Conservation (phyloP, 2,797 vertebrate genomes). For the Sorex maritimensis region DNA sequence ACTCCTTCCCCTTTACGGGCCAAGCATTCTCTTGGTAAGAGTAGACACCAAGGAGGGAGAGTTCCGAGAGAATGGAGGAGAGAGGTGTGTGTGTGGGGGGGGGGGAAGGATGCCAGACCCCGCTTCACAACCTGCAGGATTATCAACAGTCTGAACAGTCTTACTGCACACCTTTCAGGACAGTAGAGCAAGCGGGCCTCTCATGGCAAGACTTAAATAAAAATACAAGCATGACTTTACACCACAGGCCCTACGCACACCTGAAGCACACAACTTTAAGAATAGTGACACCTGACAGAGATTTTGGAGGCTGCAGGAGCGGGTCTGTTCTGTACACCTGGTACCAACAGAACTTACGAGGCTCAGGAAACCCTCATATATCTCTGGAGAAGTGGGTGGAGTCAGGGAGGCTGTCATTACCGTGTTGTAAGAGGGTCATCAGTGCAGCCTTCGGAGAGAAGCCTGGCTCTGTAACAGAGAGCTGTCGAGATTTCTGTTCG, state of each 20-base stretch:
- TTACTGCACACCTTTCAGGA: neutral
- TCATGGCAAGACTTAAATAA: constrained; percentile 32
- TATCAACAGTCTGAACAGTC: neutral
- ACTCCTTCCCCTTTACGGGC: neutral
- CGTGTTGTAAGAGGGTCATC: neutral
- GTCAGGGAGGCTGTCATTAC: neutral
- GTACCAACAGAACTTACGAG: constrained; percentile 18
- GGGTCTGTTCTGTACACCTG: neutral
- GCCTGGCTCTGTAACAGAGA: neutral
- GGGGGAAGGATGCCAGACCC: neutral
- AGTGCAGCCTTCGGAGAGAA: neutral
- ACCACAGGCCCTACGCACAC: constrained; percentile 1
- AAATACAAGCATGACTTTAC: constrained; percentile 9
- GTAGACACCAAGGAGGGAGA: neutral
- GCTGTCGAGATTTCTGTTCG: neutral
- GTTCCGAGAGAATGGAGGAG: neutral
- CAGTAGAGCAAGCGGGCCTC: neutral
- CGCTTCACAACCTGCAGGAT: neutral
- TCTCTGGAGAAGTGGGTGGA: constrained; percentile 55
- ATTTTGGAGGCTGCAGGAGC: constrained; percentile 34
- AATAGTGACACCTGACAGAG: neutral
- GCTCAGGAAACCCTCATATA: neutral
- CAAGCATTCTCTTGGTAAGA: neutral
- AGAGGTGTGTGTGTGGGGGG: accelerated
- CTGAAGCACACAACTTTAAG: neutral